Conservation (phyloP, 2,888 invertebrate genomes). For the Temnothorax ravouxi region DNA sequence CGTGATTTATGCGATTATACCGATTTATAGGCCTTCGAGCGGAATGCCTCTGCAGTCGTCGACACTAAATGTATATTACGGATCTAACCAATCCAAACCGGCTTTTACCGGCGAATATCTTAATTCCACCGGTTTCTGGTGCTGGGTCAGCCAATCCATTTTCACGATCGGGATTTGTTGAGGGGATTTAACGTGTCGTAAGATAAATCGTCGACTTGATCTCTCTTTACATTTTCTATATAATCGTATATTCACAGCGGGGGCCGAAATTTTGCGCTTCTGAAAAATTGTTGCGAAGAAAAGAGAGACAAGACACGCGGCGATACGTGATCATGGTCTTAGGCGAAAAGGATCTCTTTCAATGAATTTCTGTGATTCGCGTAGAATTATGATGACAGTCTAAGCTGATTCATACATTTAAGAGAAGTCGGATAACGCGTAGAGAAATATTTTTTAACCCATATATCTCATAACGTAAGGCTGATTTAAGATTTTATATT, state of each 20-base stretch:
- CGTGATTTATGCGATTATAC: constrained; percentile 16
- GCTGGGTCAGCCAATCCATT: constrained; percentile 28
- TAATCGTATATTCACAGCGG: not conserved
- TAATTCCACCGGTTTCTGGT: constrained; percentile 55
- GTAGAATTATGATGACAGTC: not conserved
- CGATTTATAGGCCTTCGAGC: not conserved
- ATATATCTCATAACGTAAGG: not conserved
- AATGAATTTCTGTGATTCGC: not conserved
- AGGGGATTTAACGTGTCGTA: constrained; percentile 21
- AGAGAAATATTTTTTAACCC: constrained; percentile 4
- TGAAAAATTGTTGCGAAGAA: constrained; percentile 2
- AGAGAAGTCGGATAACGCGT: not conserved
- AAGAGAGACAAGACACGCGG: not conserved
- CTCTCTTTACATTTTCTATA: not conserved
- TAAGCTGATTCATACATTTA: not conserved
- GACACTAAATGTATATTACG: constrained; percentile 49
- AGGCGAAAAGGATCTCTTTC: not conserved
- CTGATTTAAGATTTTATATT: not conserved
- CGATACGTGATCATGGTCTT: not conserved
- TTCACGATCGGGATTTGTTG: constrained; percentile 35
- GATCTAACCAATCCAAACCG: constrained; percentile 67
- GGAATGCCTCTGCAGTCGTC: constrained; percentile 36
- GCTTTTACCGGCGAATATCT: constrained; percentile 64
- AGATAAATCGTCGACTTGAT: constrained; percentile 22
- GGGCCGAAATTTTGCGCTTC: not conserved